Percentiles rank a stretch among this genome's conserved stretches.
Evolutionary conservation across 2,797 vertebrate species (phyloP).

Genomic region (Xerus rutilus): DNA sequence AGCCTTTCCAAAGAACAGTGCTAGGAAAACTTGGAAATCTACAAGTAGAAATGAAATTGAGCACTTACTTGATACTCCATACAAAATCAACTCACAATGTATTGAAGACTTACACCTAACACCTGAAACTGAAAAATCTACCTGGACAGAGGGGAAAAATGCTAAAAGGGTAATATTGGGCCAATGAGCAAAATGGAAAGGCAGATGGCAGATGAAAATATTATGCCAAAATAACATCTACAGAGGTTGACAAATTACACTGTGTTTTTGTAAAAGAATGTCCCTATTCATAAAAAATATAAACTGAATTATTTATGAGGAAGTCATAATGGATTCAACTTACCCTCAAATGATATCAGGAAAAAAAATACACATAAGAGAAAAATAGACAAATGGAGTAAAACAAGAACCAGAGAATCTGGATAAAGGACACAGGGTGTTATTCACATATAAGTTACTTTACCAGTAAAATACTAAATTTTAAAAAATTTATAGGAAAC

Average conservation of each 20-base stretch:
- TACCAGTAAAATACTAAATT: background rate
- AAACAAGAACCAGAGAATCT: background rate
- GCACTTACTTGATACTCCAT: background rate
- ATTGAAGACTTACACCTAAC: background rate
- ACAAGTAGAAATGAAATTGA: background rate
- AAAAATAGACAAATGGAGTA: background rate
- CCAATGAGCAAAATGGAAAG: background rate
- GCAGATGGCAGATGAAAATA: background rate
- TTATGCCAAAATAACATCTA: background rate
- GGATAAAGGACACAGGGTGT: background rate
- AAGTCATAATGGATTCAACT: background rate
- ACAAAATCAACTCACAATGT: background rate
- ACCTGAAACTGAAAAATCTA: background rate
- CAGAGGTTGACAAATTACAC: background rate
- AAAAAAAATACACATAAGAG: background rate
- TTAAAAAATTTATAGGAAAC: background rate
- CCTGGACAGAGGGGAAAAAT: background rate
- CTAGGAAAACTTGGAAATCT: background rate
- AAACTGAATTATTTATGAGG: background rate
- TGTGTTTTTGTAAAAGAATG: background rate
- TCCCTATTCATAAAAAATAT: conserved; percentile 21
- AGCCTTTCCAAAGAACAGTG: background rate
- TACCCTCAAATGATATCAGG: background rate
- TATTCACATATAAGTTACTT: background rate
- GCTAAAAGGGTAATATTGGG: background rate